These are phyloP conservation scores for Myathropa florea DNA, from an alignment of 2,888 invertebrate species.

Conservation along the genomic window DNA sequence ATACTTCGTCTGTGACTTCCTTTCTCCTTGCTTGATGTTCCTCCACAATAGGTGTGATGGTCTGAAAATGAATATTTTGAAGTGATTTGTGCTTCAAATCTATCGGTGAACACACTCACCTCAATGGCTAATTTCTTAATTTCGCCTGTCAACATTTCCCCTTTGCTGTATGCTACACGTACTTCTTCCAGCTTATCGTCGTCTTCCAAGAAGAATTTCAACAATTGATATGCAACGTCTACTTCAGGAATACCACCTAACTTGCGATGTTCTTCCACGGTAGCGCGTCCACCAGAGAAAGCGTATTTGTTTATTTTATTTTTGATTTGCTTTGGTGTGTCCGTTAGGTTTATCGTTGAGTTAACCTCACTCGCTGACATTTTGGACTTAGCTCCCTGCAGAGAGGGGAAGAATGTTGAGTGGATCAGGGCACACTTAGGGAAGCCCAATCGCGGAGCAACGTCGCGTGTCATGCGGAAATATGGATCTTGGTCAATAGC, in stretches of 20 bases:
- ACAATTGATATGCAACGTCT: slow-evolving; percentile 97
- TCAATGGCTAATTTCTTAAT: slow-evolving; percentile 95
- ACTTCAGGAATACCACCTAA: slow-evolving; percentile 97
- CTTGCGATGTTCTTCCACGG: slow-evolving; percentile 94
- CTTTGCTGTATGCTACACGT: slow-evolving; percentile 81
- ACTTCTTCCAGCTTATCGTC: slow-evolving; percentile 91
- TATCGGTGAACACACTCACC: slow-evolving; percentile 69
- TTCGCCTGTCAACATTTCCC: slow-evolving; percentile 95
- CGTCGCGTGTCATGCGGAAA: slow-evolving; percentile 99
- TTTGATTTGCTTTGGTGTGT: slow-evolving; percentile 96
- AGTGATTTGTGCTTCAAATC: neutral
- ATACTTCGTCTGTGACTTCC: slow-evolving; percentile 91
- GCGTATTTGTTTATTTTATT: slow-evolving; percentile 98
- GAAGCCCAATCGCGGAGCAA: slow-evolving; percentile 94
- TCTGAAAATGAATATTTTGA: slow-evolving; percentile 72
- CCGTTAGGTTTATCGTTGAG: slow-evolving; percentile 96
- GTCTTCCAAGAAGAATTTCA: slow-evolving; percentile 96
- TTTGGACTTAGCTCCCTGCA: slow-evolving; percentile 98
- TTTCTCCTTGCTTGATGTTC: slow-evolving; percentile 91
- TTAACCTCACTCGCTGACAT: slow-evolving; percentile 98
- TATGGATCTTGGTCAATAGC: slow-evolving; percentile 99
- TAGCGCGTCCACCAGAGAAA: slow-evolving; percentile 97
- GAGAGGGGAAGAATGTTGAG: slow-evolving; percentile 93
- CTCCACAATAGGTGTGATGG: slow-evolving; percentile 88
- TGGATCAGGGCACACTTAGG: slow-evolving; percentile 94